These are phyloP conservation scores for Eptesicus fuscus DNA, from an alignment of 2,113 vertebrate genomes.

Conservation along the genomic window DNA sequence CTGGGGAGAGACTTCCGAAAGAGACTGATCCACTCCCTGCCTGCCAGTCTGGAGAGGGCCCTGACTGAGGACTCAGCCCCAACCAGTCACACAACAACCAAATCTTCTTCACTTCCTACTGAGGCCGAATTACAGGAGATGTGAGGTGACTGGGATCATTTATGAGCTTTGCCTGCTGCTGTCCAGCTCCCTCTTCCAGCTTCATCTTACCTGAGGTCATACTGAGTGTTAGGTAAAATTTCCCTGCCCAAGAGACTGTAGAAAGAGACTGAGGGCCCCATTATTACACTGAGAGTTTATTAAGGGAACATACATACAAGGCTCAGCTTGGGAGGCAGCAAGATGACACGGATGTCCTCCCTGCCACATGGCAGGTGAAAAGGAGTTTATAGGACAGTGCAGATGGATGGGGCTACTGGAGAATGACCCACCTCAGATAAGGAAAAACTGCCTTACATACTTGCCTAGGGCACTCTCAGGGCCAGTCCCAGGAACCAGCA, in stretches of 20 bases:
- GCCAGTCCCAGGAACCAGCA: background rate
- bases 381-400: background rate
- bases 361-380: background rate
- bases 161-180: background rate
- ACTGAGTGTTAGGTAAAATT: background rate
- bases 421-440: background rate
- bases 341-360: background rate
- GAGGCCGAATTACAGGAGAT: background rate
- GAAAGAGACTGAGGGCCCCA: background rate
- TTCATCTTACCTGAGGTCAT: background rate
- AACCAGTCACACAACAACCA: background rate
- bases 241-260: background rate
- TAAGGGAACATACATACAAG: background rate
- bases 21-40: conserved; percentile 26
- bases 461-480: background rate
- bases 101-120: background rate
- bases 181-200: background rate
- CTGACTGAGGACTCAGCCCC: conserved; percentile 53
- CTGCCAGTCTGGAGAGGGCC: conserved; percentile 60
- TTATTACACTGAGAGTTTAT: background rate
- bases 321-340: background rate
- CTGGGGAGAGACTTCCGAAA: conserved; percentile 70
- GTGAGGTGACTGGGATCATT: background rate
- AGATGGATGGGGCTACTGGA: background rate
- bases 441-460: background rate